A percentile compares a stretch with the other conserved stretches of the same genome.
phyloP scores from a whole-genome alignment of 2,113 vertebrate species.

The Aphyosemion australe region DNA sequence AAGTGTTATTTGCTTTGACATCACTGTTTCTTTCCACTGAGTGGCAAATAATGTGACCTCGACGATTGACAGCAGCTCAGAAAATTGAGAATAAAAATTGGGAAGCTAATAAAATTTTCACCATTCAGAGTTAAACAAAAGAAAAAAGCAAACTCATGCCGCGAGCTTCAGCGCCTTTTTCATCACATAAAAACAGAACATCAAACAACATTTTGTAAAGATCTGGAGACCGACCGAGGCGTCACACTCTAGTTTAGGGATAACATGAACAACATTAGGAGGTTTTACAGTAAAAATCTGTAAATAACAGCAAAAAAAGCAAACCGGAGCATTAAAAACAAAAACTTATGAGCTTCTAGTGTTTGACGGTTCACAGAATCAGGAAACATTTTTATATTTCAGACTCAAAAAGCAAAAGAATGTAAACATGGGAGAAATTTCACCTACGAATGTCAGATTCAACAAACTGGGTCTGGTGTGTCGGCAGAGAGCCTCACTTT shows the following conservation, averaged over 20 bases:
- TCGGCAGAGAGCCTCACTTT: neutral
- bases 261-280: neutral
- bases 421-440: neutral
- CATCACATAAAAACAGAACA: neutral
- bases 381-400: neutral
- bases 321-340: neutral
- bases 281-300: slow-evolving; percentile 15
- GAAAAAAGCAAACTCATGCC: neutral
- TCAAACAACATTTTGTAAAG: neutral
- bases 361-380: too few relatives aligned
- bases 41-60: slow-evolving; percentile 22
- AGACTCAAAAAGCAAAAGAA: neutral
- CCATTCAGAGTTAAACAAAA: neutral
- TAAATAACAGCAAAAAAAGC: neutral
- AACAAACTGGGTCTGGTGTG: neutral
- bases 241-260: slow-evolving; percentile 3
- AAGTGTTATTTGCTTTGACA: slow-evolving; percentile 52
- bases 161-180: neutral
- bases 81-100: neutral
- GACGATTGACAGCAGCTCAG: slow-evolving; percentile 33
- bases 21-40: slow-evolving; percentile 27
- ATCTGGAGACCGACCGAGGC: neutral
- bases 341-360: neutral
- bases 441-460: neutral
- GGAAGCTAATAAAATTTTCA: neutral